Percentiles rank a stretch among this genome's conserved stretches.
phyloP scores from a whole-genome alignment of 2,888 invertebrate genomes.

The Seira musarum region DNA sequence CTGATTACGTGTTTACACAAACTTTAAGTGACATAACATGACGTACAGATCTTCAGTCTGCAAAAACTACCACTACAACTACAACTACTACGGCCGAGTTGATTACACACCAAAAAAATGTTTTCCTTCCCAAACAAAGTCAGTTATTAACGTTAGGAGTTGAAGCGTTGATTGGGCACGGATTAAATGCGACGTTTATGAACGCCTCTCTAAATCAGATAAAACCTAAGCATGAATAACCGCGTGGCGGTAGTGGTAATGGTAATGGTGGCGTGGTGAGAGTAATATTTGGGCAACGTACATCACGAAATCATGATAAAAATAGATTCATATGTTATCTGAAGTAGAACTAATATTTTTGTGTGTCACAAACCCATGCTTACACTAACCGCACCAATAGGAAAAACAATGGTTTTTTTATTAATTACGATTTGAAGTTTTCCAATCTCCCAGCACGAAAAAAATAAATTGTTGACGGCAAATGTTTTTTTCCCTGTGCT shows the following conservation, averaged over 20 bases:
- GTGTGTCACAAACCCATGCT: neutral
- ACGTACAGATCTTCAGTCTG: neutral
- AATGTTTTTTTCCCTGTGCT: neutral
- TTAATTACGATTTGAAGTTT: neutral
- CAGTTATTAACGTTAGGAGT: neutral
- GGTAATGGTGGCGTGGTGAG: neutral
- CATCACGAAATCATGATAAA: slow-evolving; percentile 7
- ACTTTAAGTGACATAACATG: neutral
- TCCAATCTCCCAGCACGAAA: too few relatives aligned
- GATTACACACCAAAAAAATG: neutral
- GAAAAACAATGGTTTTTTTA: neutral
- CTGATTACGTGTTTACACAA: slow-evolving; percentile 2
- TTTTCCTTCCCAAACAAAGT: neutral
- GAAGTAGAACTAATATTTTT: neutral
- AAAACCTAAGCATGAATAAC: too few relatives aligned
- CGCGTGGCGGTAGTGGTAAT: too few relatives aligned
- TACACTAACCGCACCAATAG: neutral
- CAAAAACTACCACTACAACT: too few relatives aligned
- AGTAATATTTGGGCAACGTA: neutral
- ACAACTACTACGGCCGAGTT: neutral
- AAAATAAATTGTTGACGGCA: neutral
- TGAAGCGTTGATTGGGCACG: neutral
- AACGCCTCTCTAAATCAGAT: too few relatives aligned
- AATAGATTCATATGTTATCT: neutral
- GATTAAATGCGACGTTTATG: too few relatives aligned